phyloP scores from a whole-genome alignment of 2,888 invertebrate species.

The Ametastegia equiseti region DNA sequence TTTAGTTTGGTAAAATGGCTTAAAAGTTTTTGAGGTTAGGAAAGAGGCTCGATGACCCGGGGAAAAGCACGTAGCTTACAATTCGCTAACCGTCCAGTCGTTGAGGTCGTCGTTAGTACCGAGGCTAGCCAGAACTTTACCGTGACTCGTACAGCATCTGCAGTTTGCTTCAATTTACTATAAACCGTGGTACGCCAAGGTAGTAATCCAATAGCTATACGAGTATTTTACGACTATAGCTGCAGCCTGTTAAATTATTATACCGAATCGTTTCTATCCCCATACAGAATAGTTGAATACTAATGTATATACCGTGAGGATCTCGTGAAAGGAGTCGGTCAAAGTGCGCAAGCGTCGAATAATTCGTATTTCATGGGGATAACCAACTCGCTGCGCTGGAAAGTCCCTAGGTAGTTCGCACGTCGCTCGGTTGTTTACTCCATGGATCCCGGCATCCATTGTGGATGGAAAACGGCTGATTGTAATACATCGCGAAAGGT shows the following conservation, averaged over 20 bases:
- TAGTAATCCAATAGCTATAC: conserved; percentile 16
- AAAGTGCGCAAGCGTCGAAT: too few species aligned
- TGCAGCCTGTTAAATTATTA: conserved; percentile 13
- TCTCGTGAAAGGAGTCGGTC: too few species aligned
- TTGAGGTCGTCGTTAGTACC: conserved; percentile 4
- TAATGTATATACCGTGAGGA: too few species aligned
- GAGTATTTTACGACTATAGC: not conserved
- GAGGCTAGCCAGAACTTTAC: not conserved
- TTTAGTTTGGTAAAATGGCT: not conserved
- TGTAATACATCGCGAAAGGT: too few species aligned
- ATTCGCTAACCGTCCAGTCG: conserved; percentile 24
- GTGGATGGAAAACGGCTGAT: too few species aligned
- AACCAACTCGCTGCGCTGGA: too few species aligned
- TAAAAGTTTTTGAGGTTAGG: not conserved
- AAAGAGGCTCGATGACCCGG: not conserved
- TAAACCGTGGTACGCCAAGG: not conserved
- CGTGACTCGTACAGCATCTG: not conserved
- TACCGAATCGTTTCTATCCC: not conserved
- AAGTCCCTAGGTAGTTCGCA: too few species aligned
- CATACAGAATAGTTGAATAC: not conserved
- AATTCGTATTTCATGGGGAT: too few species aligned
- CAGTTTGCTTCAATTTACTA: conserved; percentile 36
- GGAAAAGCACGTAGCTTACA: not conserved
- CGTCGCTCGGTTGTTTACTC: too few species aligned
- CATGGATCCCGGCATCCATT: too few species aligned